Base-by-base conservation (phyloP, 2,888 invertebrate genomes). In the Pyralis farinalis region DNA sequence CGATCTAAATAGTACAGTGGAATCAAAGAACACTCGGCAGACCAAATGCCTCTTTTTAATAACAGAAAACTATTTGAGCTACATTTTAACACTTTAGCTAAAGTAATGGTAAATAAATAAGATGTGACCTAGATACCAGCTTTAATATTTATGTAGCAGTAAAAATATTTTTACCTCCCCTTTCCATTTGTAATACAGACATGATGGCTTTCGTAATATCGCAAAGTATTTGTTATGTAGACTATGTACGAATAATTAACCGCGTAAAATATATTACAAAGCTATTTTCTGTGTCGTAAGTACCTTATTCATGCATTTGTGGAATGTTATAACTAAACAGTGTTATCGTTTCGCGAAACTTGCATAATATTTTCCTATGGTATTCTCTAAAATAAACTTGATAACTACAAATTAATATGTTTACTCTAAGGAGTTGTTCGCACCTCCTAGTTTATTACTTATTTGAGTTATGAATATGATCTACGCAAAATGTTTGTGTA, bases 291-390 rank as follows among this genome's bases (percentile, higher is more conserved):
- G 7, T 8, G 27, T 27, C 9, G n/a, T n/a, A n/a, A n/a, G n/a
- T n/a, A n/a, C n/a, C n/a, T n/a, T 37, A 52, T 57, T 61, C 58
- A 58, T 47, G 64, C 60, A 60, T 63, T 61, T 45, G 40, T 38
- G 74, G 84, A 67, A 85, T 79, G 82, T 71, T 75, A 53, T 60
- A 36, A 44, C 57, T 64, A 71, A 81, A 73, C 79, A 71, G 12
- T 42, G 55, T 69, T 84, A 85, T 84, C 83, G 71, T 62, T 54
- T 62, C 53, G 58, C 54, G 55, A 63, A 58, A 56, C 65, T 80
- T 79, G 72, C 81, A 79, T 77, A 78, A 71, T 8, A 3, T 1
- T 1, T 12, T 31, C 7, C 16, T 16, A 2, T 16, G 16, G 16
- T 12, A 36, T 7, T 21, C 22, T 22, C 34, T 22, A n/a, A 12